Percentiles rank a stretch among this genome's conserved stretches.
Evolutionary conservation across 2,888 invertebrate genomes (phyloP).

Genomic region (Dasypolia templi): DNA sequence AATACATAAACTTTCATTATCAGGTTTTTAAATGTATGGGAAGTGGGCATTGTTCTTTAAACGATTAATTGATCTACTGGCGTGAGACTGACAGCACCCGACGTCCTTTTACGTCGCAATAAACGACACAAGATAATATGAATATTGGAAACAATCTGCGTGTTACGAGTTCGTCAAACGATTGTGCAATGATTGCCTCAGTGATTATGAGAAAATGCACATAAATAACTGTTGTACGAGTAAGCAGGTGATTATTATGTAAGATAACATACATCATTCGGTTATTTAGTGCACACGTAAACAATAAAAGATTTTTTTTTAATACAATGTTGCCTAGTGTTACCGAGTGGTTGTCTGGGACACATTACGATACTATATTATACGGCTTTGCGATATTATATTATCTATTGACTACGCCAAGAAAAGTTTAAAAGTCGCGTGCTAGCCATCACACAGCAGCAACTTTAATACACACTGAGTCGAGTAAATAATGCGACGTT

Average conservation of each 20-base stretch:
- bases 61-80: constrained; percentile 74
- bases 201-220: constrained; percentile 54
- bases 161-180: constrained; percentile 40
- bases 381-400: background rate
- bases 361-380: background rate
- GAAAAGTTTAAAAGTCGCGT: constrained; percentile 3
- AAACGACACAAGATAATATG: constrained; percentile 27
- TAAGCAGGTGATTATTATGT: constrained; percentile 31
- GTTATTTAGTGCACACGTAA: constrained; percentile 36
- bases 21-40: too few relatives aligned
- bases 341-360: background rate
- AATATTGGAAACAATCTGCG: constrained; percentile 27
- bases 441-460: constrained; percentile 2
- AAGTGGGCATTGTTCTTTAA: too few relatives aligned
- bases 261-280: constrained; percentile 49
- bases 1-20: too few relatives aligned
- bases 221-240: constrained; percentile 48
- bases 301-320: constrained; percentile 15
- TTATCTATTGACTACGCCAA: background rate
- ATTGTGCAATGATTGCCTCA: constrained; percentile 51
- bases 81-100: constrained; percentile 81
- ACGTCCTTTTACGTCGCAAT: constrained; percentile 28
- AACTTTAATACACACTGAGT: background rate
- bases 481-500: background rate
- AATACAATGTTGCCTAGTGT: constrained; percentile 15